Conservation (phyloP, 2,888 invertebrate genomes). For the Pseudococcus longispinus region DNA sequence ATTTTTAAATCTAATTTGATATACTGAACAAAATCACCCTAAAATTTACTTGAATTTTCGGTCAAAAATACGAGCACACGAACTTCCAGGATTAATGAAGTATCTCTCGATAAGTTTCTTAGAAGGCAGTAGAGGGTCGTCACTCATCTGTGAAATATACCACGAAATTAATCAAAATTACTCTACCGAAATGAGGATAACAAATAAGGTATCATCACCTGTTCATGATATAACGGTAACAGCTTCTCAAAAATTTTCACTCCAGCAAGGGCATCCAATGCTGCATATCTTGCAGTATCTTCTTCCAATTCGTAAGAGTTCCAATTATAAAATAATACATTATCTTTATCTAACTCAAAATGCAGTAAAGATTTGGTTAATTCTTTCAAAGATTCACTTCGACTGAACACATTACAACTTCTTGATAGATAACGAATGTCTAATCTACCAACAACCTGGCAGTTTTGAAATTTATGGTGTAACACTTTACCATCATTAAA, state of each 20-base stretch:
- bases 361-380: conserved; percentile 43
- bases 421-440: conserved; percentile 48
- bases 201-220: not conserved
- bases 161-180: not conserved
- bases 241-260: conserved; percentile 48
- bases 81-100: conserved; percentile 37
- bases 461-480: conserved; percentile 25
- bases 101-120: conserved; percentile 38
- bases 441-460: not conserved
- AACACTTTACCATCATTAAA: conserved; percentile 32
- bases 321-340: conserved; percentile 37
- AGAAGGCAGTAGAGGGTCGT: not conserved
- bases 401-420: conserved; percentile 47
- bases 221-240: conserved; percentile 52
- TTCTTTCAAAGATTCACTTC: conserved; percentile 36
- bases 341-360: conserved; percentile 45
- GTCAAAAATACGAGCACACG: conserved; percentile 39
- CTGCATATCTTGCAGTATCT: conserved; percentile 37
- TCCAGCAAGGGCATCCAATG: conserved; percentile 44
- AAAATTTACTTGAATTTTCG: conserved; percentile 35
- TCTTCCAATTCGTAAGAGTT: conserved; percentile 28
- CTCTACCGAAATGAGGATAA: not conserved
- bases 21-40: not conserved
- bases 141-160: conserved; percentile 19
- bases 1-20: not conserved